These are phyloP conservation scores for Azorinus chamasolen DNA, from an alignment of 2,888 invertebrate species.

Conservation along the genomic window DNA sequence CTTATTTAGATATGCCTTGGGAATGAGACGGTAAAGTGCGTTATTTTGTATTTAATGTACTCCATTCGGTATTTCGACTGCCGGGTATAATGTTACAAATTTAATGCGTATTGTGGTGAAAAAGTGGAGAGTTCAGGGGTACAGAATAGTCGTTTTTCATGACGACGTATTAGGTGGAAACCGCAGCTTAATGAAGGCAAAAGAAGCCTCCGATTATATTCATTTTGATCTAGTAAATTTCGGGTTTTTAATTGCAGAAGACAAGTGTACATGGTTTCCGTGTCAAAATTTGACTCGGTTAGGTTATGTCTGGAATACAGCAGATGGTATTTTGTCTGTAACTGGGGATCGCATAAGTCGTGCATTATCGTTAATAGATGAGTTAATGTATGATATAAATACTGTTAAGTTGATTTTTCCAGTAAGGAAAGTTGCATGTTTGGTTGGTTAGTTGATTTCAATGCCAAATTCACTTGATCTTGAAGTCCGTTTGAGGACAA, in stretches of 20 bases:
- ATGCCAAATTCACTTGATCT: slow-evolving; percentile 35
- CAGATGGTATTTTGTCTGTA: slow-evolving; percentile 32
- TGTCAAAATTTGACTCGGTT: slow-evolving; percentile 40
- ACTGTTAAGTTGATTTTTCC: slow-evolving; percentile 9
- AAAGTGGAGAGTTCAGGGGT: slow-evolving; percentile 38
- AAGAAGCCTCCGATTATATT: slow-evolving; percentile 11
- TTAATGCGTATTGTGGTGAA: slow-evolving; percentile 36
- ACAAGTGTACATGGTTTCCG: slow-evolving; percentile 57
- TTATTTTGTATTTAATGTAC: slow-evolving; percentile 54
- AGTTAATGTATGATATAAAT: neutral
- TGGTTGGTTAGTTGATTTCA: slow-evolving; percentile 42
- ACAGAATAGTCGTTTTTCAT: slow-evolving; percentile 48
- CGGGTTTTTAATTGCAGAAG: slow-evolving; percentile 62
- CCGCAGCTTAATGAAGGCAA: slow-evolving; percentile 11
- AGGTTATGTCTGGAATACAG: slow-evolving; percentile 51
- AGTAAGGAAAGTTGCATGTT: slow-evolving; percentile 35
- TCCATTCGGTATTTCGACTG: slow-evolving; percentile 52
- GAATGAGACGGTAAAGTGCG: no score
- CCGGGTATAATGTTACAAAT: slow-evolving; percentile 56
- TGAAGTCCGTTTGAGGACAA: slow-evolving; percentile 27
- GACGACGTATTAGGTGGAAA: slow-evolving; percentile 52
- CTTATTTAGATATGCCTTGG: slow-evolving; percentile 22
- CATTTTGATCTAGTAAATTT: slow-evolving; percentile 40
- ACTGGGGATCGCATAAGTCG: slow-evolving; percentile 31
- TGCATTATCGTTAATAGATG: neutral